Percentiles rank a stretch among this genome's conserved stretches.
Evolutionary conservation across 2,113 vertebrate species (phyloP).

Genomic region (Rhinolophus ferrumequinum): DNA sequence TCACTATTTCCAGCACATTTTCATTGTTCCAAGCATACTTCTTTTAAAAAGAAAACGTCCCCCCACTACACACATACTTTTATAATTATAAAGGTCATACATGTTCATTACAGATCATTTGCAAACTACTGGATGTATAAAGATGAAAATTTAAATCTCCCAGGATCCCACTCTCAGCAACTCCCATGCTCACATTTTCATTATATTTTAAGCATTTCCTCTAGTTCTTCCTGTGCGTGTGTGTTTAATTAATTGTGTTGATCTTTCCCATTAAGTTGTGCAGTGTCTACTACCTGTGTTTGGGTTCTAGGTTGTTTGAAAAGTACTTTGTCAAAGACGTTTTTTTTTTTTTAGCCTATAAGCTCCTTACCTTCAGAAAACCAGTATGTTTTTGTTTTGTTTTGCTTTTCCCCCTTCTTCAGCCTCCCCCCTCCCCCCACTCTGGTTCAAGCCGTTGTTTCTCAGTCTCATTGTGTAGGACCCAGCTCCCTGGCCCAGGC

Average conservation of each 20-base stretch:
- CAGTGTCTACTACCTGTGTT: neutral
- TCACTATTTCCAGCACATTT: neutral
- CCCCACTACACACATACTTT: neutral
- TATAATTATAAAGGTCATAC: neutral
- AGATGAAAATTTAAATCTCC: neutral
- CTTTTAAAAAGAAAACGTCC: neutral
- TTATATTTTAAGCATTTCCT: neutral
- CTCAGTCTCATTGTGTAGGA: no score
- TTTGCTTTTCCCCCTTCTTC: no score
- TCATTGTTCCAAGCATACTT: neutral
- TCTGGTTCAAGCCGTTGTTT: no score
- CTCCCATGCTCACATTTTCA: neutral
- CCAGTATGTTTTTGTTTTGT: no score
- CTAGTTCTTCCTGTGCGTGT: neutral
- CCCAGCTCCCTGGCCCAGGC: no score
- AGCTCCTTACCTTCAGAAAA: neutral
- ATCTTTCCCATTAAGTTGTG: neutral
- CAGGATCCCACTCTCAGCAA: neutral
- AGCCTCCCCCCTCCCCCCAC: no score
- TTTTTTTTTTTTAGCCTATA: neutral
- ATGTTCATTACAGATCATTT: neutral
- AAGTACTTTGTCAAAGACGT: neutral
- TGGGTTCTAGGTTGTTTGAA: neutral
- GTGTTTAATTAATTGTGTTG: neutral
- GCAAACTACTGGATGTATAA: neutral